phyloP scores from a whole-genome alignment of 2,888 invertebrate species.

The Tachina fera region DNA sequence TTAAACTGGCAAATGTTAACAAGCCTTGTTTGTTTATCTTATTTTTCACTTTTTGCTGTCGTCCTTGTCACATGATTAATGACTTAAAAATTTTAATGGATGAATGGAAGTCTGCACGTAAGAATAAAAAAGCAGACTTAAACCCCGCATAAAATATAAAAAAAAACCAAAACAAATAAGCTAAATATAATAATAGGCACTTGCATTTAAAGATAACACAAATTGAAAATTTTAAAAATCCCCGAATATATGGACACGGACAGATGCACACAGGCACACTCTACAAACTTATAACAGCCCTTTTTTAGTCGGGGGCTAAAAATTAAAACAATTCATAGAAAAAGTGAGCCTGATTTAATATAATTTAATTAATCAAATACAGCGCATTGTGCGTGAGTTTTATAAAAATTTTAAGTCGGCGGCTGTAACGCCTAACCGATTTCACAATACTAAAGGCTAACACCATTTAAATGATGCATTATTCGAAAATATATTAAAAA shows the following conservation, averaged over 20 bases:
- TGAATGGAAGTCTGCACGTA: slow-evolving; percentile 20
- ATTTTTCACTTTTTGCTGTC: slow-evolving; percentile 20
- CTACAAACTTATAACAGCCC: no score
- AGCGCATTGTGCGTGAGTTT: no score
- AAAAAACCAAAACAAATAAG: background rate
- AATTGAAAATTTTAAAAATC: no score
- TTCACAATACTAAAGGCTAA: no score
- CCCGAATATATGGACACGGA: no score
- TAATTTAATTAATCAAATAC: slow-evolving; percentile 4
- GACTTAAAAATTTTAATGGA: slow-evolving; percentile 51
- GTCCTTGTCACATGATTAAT: slow-evolving; percentile 52
- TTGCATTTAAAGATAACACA: background rate
- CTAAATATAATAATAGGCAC: background rate
- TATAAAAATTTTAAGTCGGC: no score
- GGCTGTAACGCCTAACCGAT: no score
- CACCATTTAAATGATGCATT: no score
- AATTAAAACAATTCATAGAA: slow-evolving; percentile 11
- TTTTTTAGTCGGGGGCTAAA: no score
- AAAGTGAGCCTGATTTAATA: slow-evolving; percentile 4
- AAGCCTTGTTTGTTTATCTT: slow-evolving; percentile 50
- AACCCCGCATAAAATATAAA: background rate
- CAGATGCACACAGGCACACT: no score
- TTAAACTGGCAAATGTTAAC: slow-evolving; percentile 65
- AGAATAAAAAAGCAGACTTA: slow-evolving; percentile 20
- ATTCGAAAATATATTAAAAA: no score